Conservation (phyloP, 2,888 invertebrate genomes). For the Strigamia maritima region DNA sequence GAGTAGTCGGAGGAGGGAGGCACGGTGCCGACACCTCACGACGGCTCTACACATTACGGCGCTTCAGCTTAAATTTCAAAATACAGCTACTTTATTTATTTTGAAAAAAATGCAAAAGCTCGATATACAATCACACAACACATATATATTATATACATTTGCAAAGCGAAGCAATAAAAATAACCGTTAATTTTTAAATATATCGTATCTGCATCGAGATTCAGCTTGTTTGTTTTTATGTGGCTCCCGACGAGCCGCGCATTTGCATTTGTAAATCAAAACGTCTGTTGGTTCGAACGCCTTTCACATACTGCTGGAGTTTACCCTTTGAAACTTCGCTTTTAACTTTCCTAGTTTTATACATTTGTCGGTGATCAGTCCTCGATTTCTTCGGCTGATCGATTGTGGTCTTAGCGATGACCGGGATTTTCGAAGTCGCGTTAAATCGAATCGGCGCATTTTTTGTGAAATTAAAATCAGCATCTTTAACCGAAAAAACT, state of each 20-base stretch:
- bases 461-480: not conserved
- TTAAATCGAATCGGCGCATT: not conserved
- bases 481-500: not conserved
- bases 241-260: not conserved
- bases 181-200: not conserved
- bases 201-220: no score
- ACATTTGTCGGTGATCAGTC: not conserved
- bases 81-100: no score
- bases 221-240: no score
- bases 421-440: not conserved
- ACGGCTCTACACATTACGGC: no score
- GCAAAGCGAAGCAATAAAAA: not conserved
- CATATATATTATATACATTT: no score
- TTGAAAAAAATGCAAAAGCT: no score
- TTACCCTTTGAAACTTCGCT: not conserved
- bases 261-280: not conserved
- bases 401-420: no score
- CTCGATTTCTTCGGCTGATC: not conserved
- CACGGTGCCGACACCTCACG: no score
- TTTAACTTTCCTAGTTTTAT: not conserved
- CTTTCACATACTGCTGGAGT: not conserved
- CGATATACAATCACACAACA: no score
- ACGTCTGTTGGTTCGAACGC: not conserved
- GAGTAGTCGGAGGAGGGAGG: no score
- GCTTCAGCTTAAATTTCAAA: no score